Conservation (phyloP, 2,888 invertebrate genomes). For the Lochmaea crataegi region DNA sequence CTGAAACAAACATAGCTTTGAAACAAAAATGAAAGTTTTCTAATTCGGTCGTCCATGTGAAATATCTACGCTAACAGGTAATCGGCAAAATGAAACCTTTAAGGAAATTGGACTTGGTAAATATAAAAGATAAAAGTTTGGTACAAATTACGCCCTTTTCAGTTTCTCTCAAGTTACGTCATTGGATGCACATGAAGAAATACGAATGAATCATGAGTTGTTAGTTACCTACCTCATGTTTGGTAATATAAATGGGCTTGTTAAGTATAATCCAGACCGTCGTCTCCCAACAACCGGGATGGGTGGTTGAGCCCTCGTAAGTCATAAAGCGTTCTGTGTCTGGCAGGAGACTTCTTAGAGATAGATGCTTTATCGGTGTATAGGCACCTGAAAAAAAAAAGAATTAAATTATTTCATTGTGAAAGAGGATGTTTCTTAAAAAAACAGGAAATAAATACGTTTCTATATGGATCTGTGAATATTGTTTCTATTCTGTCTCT, state of each 20-base stretch:
- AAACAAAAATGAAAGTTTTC: constrained; percentile 22
- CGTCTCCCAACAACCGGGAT: constrained; percentile 99
- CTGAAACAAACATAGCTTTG: constrained; percentile 67
- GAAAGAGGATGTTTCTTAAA: background rate
- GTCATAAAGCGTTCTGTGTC: constrained; percentile 96
- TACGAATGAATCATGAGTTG: constrained; percentile 32
- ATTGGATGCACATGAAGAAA: constrained; percentile 19
- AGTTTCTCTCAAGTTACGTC: background rate
- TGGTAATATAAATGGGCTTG: constrained; percentile 96
- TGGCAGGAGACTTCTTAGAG: constrained; percentile 87
- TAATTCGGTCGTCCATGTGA: background rate
- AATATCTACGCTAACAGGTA: background rate
- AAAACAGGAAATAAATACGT: background rate
- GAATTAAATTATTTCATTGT: background rate
- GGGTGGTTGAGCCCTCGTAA: constrained; percentile 97
- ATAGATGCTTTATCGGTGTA: constrained; percentile 85
- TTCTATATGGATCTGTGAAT: no score
- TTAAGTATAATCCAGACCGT: constrained; percentile 98
- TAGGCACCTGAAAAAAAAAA: constrained; percentile 75
- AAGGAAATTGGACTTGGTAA: no score
- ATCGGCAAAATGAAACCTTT: no score
- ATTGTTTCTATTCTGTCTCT: no score
- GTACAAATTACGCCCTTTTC: background rate
- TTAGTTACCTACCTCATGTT: constrained; percentile 82
- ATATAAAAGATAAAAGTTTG: no score